Base-by-base conservation (phyloP, 2,113 vertebrate genomes). In the Cyprinodon tularosa region DNA sequence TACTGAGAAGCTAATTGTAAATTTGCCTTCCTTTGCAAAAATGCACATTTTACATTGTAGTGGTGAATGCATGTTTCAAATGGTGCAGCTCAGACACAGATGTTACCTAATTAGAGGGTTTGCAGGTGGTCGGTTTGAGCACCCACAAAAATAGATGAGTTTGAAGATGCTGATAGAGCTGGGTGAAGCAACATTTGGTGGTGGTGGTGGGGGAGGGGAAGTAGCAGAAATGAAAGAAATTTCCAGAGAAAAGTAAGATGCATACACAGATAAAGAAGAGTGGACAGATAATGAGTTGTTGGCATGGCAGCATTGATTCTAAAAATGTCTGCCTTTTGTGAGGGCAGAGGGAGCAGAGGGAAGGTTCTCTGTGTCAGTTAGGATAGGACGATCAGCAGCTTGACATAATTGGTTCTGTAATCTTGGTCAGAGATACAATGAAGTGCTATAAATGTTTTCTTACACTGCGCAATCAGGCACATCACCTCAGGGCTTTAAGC, bases 91-190 rank as follows among this genome's bases (percentile, higher is more conserved):
- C 74, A 86, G 83, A 93, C 91, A 88, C 94, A 94, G 93, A 94
- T 94, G 92, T 91, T 89, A 88, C 88, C 81, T 93, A 94, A 93
- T 93, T 93, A 91, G 88, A 90, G 90, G 91, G 92, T 93, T 91
- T 93, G 93, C 92, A 94, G 92, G 94, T 94, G 92, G 93, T 94
- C 72, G 83, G 80, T 81, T 92, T 90, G 81, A 90, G 80, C 78
- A 59, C 72, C 87, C 90, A 29, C 50, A 83, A 88, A 93, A 94
- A 94, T 91, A 93, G 85, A 86, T 75, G 76, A 84, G 62, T 82
- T 81, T 64, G 62, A 84, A 78, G 81, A 90, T 77, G 37, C 66
- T 76, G 79, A 78, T 60, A 53, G 80, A 80, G 59, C 12, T 48
- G 70, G 66, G 69, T 42, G 74, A 69, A 79, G 65, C 62, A 77